These are phyloP conservation scores for Clupea harengus DNA, from an alignment of 2,113 vertebrate genomes.

Conservation along the genomic window DNA sequence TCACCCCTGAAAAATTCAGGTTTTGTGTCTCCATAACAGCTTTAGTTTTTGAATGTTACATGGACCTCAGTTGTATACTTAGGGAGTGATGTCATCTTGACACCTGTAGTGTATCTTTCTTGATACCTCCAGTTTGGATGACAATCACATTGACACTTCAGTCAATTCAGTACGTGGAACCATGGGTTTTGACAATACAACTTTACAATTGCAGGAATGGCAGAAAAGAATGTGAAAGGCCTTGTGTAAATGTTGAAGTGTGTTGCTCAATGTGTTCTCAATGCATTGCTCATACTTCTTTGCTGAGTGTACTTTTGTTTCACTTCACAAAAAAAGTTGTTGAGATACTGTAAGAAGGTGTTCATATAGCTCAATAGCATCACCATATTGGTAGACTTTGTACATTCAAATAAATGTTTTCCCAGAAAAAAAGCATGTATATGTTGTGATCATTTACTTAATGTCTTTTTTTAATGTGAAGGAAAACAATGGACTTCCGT, in stretches of 20 bases:
- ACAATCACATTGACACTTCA: not conserved
- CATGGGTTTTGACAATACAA: not conserved
- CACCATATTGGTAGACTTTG: slow-evolving; percentile 12
- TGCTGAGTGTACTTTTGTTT: not conserved
- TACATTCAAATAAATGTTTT: slow-evolving; percentile 58
- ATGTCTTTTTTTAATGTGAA: too few species aligned
- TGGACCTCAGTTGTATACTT: not conserved
- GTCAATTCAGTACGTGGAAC: not conserved
- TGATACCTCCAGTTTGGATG: not conserved
- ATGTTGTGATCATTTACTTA: not conserved
- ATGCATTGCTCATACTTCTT: not conserved
- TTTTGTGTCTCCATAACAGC: too few species aligned
- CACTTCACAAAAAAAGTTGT: not conserved
- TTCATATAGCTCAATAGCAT: not conserved
- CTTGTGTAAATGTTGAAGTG: not conserved
- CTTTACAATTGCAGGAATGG: not conserved
- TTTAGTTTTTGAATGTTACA: not conserved
- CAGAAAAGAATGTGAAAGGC: not conserved
- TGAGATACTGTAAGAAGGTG: not conserved
- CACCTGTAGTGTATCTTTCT: not conserved
- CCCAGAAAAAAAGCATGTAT: slow-evolving; percentile 30
- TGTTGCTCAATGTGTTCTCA: too few species aligned
- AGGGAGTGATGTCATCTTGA: not conserved
- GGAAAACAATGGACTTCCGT: too few species aligned
- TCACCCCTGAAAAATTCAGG: too few species aligned